Conservation (phyloP, 2,888 invertebrate species). For the Philereme vetulata region DNA sequence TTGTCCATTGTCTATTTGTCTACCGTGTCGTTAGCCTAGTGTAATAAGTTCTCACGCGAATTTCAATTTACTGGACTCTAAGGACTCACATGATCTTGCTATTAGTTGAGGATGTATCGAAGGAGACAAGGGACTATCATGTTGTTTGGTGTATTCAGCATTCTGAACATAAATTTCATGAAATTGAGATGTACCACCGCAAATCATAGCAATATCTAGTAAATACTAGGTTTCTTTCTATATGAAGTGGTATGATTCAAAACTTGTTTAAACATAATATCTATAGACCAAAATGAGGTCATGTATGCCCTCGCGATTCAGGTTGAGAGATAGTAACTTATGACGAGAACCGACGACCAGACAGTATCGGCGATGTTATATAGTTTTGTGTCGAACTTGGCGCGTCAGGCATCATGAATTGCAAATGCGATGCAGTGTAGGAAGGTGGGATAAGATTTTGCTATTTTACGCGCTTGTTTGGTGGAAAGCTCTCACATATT, state of each 20-base stretch:
- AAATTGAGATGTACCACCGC: not conserved
- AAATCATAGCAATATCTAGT: not conserved
- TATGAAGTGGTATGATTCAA: constrained; percentile 17
- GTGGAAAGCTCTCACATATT: constrained; percentile 7
- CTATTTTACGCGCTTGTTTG: constrained; percentile 8
- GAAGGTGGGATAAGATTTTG: constrained; percentile 9
- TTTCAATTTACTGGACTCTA: not conserved
- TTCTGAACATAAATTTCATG: too few species aligned
- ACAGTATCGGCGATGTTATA: constrained; percentile 13
- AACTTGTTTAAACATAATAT: constrained; percentile 10
- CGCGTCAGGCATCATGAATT: constrained; percentile 17
- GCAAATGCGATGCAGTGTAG: constrained; percentile 13
- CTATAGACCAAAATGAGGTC: constrained; percentile 16
- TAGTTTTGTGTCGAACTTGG: constrained; percentile 10
- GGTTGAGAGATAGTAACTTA: constrained; percentile 16
- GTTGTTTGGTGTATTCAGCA: too few species aligned
- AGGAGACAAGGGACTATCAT: too few species aligned
- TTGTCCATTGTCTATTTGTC: constrained; percentile 39
- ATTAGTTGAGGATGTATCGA: too few species aligned
- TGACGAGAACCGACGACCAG: constrained; percentile 8
- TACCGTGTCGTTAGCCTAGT: constrained; percentile 2
- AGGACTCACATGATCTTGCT: not conserved
- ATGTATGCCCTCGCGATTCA: constrained; percentile 18
- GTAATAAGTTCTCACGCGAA: constrained; percentile 10
- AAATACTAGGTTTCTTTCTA: constrained; percentile 2